Percentiles rank a stretch among this genome's conserved stretches.
phyloP scores from a whole-genome alignment of 1,140 invertebrate species.

The Lamellibrachia luymesi region DNA sequence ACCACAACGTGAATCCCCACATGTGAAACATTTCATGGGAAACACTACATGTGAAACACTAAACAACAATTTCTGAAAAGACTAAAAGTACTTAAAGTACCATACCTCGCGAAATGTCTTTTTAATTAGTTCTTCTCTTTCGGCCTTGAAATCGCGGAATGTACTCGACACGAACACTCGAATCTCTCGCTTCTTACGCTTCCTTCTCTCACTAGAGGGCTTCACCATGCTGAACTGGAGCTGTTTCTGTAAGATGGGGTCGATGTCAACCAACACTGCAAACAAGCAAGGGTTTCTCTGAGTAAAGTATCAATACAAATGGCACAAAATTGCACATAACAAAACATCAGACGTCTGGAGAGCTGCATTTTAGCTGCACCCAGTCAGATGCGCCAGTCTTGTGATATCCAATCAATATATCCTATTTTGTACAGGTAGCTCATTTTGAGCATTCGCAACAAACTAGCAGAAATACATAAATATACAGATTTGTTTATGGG shows the following conservation, averaged over 20 bases:
- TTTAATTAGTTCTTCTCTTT: slow-evolving; percentile 43
- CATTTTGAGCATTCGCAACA: too few relatives aligned
- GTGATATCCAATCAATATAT: too few relatives aligned
- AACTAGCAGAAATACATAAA: too few relatives aligned
- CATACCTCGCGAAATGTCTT: slow-evolving; percentile 43
- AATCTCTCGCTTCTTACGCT: slow-evolving; percentile 38
- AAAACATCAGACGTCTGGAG: too few relatives aligned
- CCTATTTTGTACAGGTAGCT: too few relatives aligned
- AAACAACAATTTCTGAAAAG: neutral
- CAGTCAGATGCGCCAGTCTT: too few relatives aligned
- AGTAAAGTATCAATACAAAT: too few relatives aligned
- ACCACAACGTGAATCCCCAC: neutral
- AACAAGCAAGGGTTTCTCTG: neutral
- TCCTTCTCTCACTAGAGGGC: neutral
- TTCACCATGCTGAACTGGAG: neutral
- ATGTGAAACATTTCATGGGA: neutral
- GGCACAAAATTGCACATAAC: too few relatives aligned
- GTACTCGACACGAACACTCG: slow-evolving; percentile 45
- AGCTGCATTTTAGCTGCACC: too few relatives aligned
- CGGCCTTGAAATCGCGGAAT: slow-evolving; percentile 39
- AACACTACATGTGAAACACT: too few relatives aligned
- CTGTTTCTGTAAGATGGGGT: neutral
- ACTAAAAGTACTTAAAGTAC: neutral
- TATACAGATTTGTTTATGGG: too few relatives aligned
- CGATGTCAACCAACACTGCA: neutral